phyloP scores from a whole-genome alignment of 2,888 invertebrate species.

The Caenorhabditis afra region DNA sequence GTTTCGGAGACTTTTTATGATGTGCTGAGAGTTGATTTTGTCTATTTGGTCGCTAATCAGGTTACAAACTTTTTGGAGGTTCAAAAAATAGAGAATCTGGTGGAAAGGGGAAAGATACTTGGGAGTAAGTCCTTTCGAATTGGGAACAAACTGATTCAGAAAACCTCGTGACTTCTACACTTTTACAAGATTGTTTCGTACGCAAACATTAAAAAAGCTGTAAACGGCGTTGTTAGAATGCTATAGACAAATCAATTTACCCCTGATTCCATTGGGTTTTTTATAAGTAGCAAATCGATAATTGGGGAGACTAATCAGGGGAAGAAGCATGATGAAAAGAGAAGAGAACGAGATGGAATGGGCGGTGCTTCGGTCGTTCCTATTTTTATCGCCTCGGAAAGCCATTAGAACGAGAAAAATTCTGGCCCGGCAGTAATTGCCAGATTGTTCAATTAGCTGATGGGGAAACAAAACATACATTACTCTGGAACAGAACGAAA shows the following conservation, averaged over 20 bases:
- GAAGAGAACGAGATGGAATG: slow-evolving; percentile 33
- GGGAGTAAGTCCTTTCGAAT: neutral
- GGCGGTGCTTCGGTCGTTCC: neutral
- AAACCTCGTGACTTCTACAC: neutral
- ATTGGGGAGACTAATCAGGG: slow-evolving; percentile 6
- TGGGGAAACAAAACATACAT: slow-evolving; percentile 2
- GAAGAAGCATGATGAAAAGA: slow-evolving; percentile 10
- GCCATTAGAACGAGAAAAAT: slow-evolving; percentile 48
- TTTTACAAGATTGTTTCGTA: too few relatives aligned
- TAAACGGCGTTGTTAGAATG: too few relatives aligned
- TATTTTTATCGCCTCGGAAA: slow-evolving; percentile 34
- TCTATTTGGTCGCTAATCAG: neutral
- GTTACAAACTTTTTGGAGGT: slow-evolving; percentile 2
- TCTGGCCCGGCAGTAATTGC: slow-evolving; percentile 35
- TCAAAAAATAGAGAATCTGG: neutral
- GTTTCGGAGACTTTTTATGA: slow-evolving; percentile 31
- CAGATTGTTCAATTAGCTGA: slow-evolving; percentile 45
- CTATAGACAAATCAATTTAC: neutral
- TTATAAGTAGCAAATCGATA: slow-evolving; percentile 3
- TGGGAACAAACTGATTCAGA: neutral
- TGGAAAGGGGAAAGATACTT: neutral
- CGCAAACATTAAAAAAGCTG: too few relatives aligned
- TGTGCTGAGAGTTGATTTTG: slow-evolving; percentile 49
- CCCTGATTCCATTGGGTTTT: neutral
- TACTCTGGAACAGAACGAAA: slow-evolving; percentile 10